Conservation (phyloP, 2,797 vertebrate genomes). For the Parauchenoglanis ngamensis region DNA sequence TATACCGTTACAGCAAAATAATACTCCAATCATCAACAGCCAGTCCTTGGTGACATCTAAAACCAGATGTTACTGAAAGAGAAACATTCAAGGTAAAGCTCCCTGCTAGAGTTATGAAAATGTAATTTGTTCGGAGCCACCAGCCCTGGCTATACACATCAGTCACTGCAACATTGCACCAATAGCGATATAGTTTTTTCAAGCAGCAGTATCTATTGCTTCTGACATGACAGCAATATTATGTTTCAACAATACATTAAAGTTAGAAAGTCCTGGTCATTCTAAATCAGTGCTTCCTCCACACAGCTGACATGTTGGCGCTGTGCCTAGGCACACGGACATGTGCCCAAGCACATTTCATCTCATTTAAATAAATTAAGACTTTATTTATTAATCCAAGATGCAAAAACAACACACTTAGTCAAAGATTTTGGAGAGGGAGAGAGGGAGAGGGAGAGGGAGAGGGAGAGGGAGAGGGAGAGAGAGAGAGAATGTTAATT, state of each 20-base stretch:
- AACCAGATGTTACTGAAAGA: slow-evolving; percentile 11
- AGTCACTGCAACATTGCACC: background rate
- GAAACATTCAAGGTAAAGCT: background rate
- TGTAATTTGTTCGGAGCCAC: background rate
- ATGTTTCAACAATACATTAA: background rate
- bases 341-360: background rate
- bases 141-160: background rate
- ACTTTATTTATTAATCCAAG: background rate
- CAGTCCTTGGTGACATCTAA: background rate
- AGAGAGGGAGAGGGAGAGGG: too few species aligned
- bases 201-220: background rate
- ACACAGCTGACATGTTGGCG: background rate
- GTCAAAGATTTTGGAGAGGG: background rate
- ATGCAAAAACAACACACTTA: background rate
- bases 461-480: too few species aligned
- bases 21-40: background rate
- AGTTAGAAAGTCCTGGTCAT: background rate
- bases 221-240: background rate
- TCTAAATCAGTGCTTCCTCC: background rate
- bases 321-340: background rate
- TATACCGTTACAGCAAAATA: background rate
- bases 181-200: background rate
- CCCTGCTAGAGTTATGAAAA: background rate
- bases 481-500: background rate
- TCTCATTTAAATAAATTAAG: background rate